Evolutionary conservation across 2,113 vertebrate species (phyloP), one percentile per base, ranked within the genome.

Genomic region (Apaloderma vittatum): DNA sequence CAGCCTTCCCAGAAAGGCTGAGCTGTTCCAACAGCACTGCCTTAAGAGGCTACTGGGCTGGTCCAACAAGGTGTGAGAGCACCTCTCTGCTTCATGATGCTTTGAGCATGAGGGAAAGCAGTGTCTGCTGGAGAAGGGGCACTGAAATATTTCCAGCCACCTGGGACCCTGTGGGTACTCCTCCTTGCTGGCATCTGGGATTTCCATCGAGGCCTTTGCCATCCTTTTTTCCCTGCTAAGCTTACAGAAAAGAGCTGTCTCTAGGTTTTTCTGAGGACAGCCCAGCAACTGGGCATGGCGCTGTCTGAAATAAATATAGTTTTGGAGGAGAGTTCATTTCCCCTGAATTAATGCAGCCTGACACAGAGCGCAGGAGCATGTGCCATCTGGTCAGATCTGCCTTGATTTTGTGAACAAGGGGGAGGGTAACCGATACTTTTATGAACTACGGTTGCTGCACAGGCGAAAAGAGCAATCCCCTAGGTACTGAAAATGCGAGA

Each of bases 311-410:
- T 95, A 97, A 97, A 96, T 96, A 96, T 92, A 86, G 92, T 98
- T 96, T 92, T 97, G 88, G 94, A 92, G 94, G 89, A 94, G 92
- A 82, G 93, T 94, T 93, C 88, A 97, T 92, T 94, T 93, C 82
- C 75, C 92, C 85, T 95, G 95, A 97, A 96, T 94, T 97, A 96
- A 96, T 97, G 86, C 95, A 97, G 95, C 79, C 80, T 94, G 95
- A 96, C 92, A 95, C 88, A 77, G 87, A 94, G 81, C 20, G 9
- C 68, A 72, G 89, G 70, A 93, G 86, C 94, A 96, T 86, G 96
- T 96, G 94, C 88, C 94, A 90, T 96, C 94, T 98, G 97, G 93
- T 96, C 65, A 49, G 94, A 96, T 96, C 82, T 93, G 94, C 93
- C 82, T 97, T 96, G 90, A 71, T 97, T 97, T 97, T 97, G 84